Conservation (phyloP, 1,140 invertebrate species). For the Proctacanthus coquilletti region DNA sequence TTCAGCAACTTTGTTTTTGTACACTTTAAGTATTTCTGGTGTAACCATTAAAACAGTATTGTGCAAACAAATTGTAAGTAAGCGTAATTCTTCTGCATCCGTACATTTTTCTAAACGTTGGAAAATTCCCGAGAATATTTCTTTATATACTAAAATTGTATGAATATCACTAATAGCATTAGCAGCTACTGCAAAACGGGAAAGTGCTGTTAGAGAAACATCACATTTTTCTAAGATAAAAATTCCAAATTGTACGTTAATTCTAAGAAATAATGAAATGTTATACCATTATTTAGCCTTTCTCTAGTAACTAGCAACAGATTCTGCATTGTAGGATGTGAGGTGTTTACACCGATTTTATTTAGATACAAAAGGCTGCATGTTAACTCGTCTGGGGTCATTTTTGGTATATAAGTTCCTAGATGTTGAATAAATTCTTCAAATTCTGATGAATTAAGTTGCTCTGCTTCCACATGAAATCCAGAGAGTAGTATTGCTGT, state of each 20-base stretch:
- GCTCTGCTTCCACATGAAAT: too few relatives aligned
- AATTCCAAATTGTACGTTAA: neutral
- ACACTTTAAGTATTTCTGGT: conserved; percentile 11
- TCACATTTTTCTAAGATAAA: neutral
- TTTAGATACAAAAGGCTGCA: conserved; percentile 19
- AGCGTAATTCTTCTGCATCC: conserved; percentile 14
- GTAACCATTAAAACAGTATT: conserved; percentile 17
- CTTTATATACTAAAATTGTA: conserved; percentile 14
- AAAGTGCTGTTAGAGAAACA: conserved; percentile 15
- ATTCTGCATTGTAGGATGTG: conserved; percentile 10
- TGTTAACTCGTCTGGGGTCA: conserved; percentile 15
- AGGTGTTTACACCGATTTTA: conserved; percentile 15
- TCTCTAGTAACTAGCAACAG: conserved; percentile 10
- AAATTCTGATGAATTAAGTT: conserved; percentile 1
- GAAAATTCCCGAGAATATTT: conserved; percentile 16
- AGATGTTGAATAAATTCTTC: neutral
- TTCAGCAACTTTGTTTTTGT: conserved; percentile 12
- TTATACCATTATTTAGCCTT: conserved; percentile 5
- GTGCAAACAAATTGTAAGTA: conserved; percentile 21
- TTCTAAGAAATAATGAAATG: conserved; percentile 2
- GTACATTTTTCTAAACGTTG: conserved; percentile 12
- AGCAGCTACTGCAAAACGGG: conserved; percentile 20
- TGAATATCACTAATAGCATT: conserved; percentile 19
- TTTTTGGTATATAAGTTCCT: neutral
- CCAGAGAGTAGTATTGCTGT: too few relatives aligned